Evolutionary conservation across 2,888 invertebrate species (phyloP).

Genomic region (Erpobdella octoculata): DNA sequence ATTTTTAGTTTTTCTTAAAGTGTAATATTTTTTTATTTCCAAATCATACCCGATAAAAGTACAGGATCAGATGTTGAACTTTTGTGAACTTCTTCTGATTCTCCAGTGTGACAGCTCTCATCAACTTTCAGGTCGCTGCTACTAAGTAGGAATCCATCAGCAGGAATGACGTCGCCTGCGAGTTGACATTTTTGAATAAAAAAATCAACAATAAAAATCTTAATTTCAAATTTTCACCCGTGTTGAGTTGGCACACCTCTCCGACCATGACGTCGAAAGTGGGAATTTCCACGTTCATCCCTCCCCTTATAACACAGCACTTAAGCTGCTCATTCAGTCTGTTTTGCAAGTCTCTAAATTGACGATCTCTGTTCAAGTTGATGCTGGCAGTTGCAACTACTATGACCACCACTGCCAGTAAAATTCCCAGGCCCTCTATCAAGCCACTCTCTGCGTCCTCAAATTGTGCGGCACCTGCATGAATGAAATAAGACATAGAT

Average conservation of each 20-base stretch:
- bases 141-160: slow-evolving; percentile 20
- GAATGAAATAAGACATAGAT: background rate
- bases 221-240: slow-evolving; percentile 54
- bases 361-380: slow-evolving; percentile 98
- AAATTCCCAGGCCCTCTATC: slow-evolving; percentile 98
- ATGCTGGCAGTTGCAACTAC: slow-evolving; percentile 98
- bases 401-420: slow-evolving; percentile 96
- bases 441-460: slow-evolving; percentile 60
- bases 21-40: too few relatives aligned
- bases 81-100: slow-evolving; percentile 23
- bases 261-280: slow-evolving; percentile 95
- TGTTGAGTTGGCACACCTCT: slow-evolving; percentile 81
- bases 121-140: slow-evolving; percentile 22
- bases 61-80: background rate
- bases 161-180: slow-evolving; percentile 28
- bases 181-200: too few relatives aligned
- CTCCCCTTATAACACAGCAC: slow-evolving; percentile 82
- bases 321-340: slow-evolving; percentile 98
- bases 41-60: slow-evolving; percentile 16
- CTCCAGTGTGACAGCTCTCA: slow-evolving; percentile 26
- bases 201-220: too few relatives aligned
- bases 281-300: slow-evolving; percentile 83
- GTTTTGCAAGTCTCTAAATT: slow-evolving; percentile 92
- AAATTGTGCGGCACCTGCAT: background rate
- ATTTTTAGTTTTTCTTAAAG: too few relatives aligned